Percentiles rank a stretch among this genome's conserved stretches.
Evolutionary conservation across 2,888 invertebrate genomes (phyloP).

Genomic region (Macrosiphum euphorbiae): DNA sequence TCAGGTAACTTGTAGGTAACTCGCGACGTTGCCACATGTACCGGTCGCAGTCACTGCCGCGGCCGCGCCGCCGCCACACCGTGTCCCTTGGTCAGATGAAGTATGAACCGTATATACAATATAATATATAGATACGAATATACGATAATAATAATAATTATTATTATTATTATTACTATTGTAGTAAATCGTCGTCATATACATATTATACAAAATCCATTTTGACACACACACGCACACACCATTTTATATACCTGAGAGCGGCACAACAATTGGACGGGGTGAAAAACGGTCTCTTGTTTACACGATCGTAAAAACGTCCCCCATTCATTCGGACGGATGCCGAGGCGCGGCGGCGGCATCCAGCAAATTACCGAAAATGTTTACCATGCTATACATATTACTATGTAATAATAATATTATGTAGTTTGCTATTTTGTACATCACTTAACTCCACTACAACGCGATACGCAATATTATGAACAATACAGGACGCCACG

Average conservation of each 20-base stretch:
- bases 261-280: not conserved
- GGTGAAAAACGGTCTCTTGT: constrained; percentile 1
- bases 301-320: constrained; percentile 21
- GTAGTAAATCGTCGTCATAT: not conserved
- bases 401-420: not conserved
- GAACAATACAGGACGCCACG: not conserved
- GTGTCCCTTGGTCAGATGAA: constrained; percentile 52
- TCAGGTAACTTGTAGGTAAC: constrained; percentile 53
- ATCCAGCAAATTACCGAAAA: not conserved
- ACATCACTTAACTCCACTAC: not conserved
- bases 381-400: not conserved
- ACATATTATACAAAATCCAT: not conserved
- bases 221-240: too few relatives aligned
- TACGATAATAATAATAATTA: not conserved
- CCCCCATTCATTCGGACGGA: not conserved
- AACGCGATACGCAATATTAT: not conserved
- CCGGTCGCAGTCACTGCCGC: not conserved
- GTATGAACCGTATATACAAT: not conserved
- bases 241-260: not conserved
- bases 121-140: not conserved
- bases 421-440: not conserved
- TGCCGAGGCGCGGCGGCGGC: not conserved
- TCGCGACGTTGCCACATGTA: constrained; percentile 59
- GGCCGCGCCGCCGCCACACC: not conserved
- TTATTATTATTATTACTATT: not conserved